Evolutionary conservation across 2,888 invertebrate species (phyloP), one percentile per base, ranked within the genome.

Genomic region (Chrysolina americana): DNA sequence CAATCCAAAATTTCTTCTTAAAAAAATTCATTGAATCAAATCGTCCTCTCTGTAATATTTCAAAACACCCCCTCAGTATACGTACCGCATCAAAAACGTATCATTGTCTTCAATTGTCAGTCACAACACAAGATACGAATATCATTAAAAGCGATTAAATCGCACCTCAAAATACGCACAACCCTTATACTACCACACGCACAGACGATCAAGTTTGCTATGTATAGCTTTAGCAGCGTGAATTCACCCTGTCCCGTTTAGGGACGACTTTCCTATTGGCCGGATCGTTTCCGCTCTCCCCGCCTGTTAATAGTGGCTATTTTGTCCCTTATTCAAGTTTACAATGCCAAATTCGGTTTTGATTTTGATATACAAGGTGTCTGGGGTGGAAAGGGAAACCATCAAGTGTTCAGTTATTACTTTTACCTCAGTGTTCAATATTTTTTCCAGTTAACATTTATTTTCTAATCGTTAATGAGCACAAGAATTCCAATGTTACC

Each of bases 241-340:
- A 83, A 84, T 81, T 83, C 83, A 86, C 86, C 86, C 86, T 74
- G 86, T 84, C 86, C 87, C 87, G 85, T 86, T 83, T 80, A 81
- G 80, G 86, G 85, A 86, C 84, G 80, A 80, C 79, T 76, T 74
- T 83, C 80, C 81, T 71, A 86, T 87, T 86, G 87, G 87, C 78
- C 81, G 79, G 76, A 68, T 71, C 73, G 76, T 79, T 80, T 78
- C 79, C 80, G 74, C 81, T 82, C 81, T 81, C 81, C 82, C 85
- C 83, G 83, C 77, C 76, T 77, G 73, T 68, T 70, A 73, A 68
- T 70, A 70, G 68, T 74, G 66, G 76, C 79, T 75, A 77, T 77
- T 75, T 68, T 69, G 65, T 64, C 69, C 77, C 66, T 71, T 70
- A 66, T 70, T 74, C 63, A 63, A 48, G 62, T 63, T 62, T 68